These are phyloP conservation scores for Drosophila elegans DNA, from an alignment of 1,140 invertebrate species.

Conservation along the genomic window DNA sequence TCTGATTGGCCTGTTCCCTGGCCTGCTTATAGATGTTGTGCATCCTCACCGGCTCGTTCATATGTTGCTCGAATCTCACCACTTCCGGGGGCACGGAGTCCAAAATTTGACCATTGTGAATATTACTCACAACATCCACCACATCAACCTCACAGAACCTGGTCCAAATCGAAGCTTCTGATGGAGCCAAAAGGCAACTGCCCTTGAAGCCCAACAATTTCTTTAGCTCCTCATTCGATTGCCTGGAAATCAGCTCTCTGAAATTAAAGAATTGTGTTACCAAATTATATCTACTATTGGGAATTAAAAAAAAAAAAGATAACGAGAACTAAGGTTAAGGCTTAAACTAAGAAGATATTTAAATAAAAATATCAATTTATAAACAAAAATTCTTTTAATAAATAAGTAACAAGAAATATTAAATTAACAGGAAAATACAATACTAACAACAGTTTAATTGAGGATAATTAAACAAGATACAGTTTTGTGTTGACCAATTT, in stretches of 20 bases:
- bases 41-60: constrained; percentile 92
- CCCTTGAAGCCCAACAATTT: constrained; percentile 91
- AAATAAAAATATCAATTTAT: no score
- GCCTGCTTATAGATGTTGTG: constrained; percentile 94
- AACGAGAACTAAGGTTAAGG: no score
- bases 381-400: no score
- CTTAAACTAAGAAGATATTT: no score
- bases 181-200: constrained; percentile 91
- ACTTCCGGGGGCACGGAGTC: constrained; percentile 87
- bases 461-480: no score
- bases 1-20: constrained; percentile 84
- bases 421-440: no score
- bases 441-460: no score
- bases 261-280: not conserved
- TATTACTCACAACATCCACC: constrained; percentile 50
- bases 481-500: no score
- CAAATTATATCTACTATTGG: not conserved
- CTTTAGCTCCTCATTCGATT: constrained; percentile 83
- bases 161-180: constrained; percentile 95
- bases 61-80: constrained; percentile 92
- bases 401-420: no score
- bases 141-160: constrained; percentile 96
- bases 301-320: no score
- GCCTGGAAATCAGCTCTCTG: constrained; percentile 86
- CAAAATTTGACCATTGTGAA: constrained; percentile 45